phyloP scores from a whole-genome alignment of 2,797 vertebrate species.

The Tiaroga cobitis region DNA sequence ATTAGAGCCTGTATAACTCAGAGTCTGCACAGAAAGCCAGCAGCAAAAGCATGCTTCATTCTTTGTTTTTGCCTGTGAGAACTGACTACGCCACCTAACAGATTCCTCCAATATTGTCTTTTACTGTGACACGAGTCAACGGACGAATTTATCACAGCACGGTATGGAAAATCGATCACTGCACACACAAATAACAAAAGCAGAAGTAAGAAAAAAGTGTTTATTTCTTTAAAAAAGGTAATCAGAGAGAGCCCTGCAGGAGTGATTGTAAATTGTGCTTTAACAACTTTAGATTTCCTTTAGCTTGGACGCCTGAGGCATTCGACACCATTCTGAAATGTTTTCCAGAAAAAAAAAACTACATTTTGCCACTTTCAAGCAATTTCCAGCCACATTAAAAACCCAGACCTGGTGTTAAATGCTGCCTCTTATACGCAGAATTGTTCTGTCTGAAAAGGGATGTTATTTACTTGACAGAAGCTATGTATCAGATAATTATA shows the following conservation, averaged over 20 bases:
- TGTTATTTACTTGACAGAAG: slow-evolving; percentile 42
- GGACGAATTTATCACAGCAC: not conserved
- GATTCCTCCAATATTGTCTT: slow-evolving; percentile 21
- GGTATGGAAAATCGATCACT: slow-evolving; percentile 10
- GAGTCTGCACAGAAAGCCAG: slow-evolving; percentile 15
- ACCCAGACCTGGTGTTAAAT: slow-evolving; percentile 41
- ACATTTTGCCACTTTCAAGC: slow-evolving; percentile 27
- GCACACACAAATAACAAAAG: slow-evolving; percentile 2
- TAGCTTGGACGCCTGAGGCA: slow-evolving; percentile 11
- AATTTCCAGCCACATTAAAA: slow-evolving; percentile 31
- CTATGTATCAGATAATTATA: slow-evolving; percentile 26
- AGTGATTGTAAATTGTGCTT: not conserved
- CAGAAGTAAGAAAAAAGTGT: slow-evolving; percentile 20
- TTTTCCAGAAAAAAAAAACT: not conserved
- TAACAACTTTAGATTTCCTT: slow-evolving; percentile 22
- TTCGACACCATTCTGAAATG: slow-evolving; percentile 7
- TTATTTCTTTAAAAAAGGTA: slow-evolving; percentile 20
- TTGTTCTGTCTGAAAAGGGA: slow-evolving; percentile 12
- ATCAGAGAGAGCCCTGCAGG: not conserved
- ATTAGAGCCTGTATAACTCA: slow-evolving; percentile 37
- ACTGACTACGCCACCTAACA: not conserved
- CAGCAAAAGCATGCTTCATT: slow-evolving; percentile 8
- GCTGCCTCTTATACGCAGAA: slow-evolving; percentile 17
- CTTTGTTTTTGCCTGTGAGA: slow-evolving; percentile 6
- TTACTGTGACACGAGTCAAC: slow-evolving; percentile 10